phyloP scores from a whole-genome alignment of 2,113 vertebrate species.

The Lathamus discolor region DNA sequence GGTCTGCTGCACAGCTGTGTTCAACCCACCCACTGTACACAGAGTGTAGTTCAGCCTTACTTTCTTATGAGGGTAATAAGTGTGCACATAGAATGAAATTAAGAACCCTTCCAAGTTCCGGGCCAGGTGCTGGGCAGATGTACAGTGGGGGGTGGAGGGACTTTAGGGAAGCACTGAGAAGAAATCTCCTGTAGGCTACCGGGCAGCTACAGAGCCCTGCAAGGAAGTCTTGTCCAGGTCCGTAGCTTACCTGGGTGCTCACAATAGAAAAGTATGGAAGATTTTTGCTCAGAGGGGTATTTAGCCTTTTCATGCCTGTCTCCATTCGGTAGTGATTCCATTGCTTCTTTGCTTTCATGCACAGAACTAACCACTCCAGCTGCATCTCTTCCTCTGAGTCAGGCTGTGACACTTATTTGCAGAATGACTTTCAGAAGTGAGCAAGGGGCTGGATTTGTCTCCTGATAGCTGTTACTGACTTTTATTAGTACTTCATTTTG shows the following conservation, averaged over 20 bases:
- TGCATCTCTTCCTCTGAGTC: not conserved
- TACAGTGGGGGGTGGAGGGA: not conserved
- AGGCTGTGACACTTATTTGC: not conserved
- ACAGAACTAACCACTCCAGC: not conserved
- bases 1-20: slow-evolving; percentile 58
- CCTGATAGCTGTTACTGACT: not conserved
- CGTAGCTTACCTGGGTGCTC: not conserved
- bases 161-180: not conserved
- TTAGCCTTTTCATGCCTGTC: not conserved
- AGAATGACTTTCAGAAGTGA: not conserved
- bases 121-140: slow-evolving; percentile 67
- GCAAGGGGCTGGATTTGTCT: not conserved
- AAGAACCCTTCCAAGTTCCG: slow-evolving; percentile 58
- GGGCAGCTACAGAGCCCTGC: not conserved
- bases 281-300: not conserved
- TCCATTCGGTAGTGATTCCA: not conserved
- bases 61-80: slow-evolving; percentile 48
- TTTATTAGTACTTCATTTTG: not conserved
- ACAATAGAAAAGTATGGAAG: not conserved
- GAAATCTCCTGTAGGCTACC: not conserved
- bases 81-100: slow-evolving; percentile 43
- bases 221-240: not conserved
- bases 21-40: slow-evolving; percentile 25
- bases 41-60: not conserved
- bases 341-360: not conserved